Base-by-base conservation (phyloP, 2,888 invertebrate species). In the Griposia aprilina region DNA sequence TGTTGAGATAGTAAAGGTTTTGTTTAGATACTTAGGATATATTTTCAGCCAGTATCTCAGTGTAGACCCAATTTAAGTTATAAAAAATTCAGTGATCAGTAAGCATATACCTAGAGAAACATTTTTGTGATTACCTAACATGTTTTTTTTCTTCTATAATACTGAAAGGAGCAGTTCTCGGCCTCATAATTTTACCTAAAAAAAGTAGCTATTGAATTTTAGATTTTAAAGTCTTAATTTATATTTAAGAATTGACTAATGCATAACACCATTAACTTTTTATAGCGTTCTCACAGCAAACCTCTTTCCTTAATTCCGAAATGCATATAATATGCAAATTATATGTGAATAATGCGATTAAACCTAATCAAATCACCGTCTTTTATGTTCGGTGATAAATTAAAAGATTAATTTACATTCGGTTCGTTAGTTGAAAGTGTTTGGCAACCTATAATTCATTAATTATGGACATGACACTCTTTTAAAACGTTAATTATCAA, bases 401-500 rank as follows among this genome's bases (percentile, higher is more conserved):
- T 79, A 76, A 11, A 59, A 15, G 67, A 77, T 74, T 87, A 76
- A 75, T 78, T 78, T 52, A 45, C n/a, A 67, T 87, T 77, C 23
- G 41, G 48, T 72, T 81, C 78, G 72, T 78, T 87, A 87, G 80
- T 76, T 45, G 76, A 84, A 82, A 86, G 82, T 88, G 77, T 84
- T 80, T 65, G 72, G 70, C 71, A 60, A 78, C 65, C 73, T 74
- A 67, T 67, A 41, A 60, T 74, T 59, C 45, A 60, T 75, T 79
- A 79, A 80, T 87, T 84, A 84, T 71, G 66, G 63, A 71, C 69
- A 74, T 45, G 68, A 74, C 71, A 82, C 76, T 70, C 72, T 68
- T 82, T 76, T 81, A 80, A 85, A 85, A 84, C 81, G 71, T 81
- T 83, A 86, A 88, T 88, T 78, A 86, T 75, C 57, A 60, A 82